Conservation (phyloP, 2,113 vertebrate species). For the Microcebus lehilahytsara region DNA sequence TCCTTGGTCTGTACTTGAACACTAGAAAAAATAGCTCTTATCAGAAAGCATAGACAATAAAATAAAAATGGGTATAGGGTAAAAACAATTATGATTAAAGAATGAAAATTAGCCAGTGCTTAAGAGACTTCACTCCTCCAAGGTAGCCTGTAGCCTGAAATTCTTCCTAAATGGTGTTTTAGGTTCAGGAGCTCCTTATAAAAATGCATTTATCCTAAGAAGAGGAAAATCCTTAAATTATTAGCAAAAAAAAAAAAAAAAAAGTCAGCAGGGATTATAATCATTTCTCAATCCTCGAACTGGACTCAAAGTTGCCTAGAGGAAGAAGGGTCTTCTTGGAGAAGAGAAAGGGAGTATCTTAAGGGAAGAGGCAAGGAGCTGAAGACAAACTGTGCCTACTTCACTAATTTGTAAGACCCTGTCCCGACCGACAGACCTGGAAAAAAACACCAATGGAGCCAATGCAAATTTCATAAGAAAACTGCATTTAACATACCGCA, state of each 20-base stretch:
- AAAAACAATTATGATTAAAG: not conserved
- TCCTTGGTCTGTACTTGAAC: conserved; percentile 37
- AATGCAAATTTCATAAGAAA: conserved; percentile 47
- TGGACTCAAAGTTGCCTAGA: not conserved
- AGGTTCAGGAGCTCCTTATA: not conserved
- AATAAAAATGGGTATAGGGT: not conserved
- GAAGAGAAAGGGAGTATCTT: not conserved
- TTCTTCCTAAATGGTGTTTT: not conserved
- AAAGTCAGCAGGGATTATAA: not conserved
- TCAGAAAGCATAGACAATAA: conserved; percentile 18
- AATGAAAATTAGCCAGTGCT: not conserved
- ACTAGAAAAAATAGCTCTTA: conserved; percentile 40
- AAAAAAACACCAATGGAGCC: conserved; percentile 7
- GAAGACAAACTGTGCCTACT: not conserved
- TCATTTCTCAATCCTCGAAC: not conserved
- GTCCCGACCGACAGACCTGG: conserved; percentile 20
- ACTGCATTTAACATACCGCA: not conserved
- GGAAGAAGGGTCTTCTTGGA: not conserved
- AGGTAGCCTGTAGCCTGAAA: not conserved
- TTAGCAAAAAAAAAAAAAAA: not conserved
- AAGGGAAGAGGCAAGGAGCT: not conserved
- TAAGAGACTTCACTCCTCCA: not conserved
- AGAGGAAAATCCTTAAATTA: not conserved
- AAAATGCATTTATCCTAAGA: not conserved
- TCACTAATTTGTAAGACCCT: conserved; percentile 31